These are phyloP conservation scores for Lordiphosa fenestrarum DNA, from an alignment of 2,888 invertebrate genomes.

Conservation along the genomic window DNA sequence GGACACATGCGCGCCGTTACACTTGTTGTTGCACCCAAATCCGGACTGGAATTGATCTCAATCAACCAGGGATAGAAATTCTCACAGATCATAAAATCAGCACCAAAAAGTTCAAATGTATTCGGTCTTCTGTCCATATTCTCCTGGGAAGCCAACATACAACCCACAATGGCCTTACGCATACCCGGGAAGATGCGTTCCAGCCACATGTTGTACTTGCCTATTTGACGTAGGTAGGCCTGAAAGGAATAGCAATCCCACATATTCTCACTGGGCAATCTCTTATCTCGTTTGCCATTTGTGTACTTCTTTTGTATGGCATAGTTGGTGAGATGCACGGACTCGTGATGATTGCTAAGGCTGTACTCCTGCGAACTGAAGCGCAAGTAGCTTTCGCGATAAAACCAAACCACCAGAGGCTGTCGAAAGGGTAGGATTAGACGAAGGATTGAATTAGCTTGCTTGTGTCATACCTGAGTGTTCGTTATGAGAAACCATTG, in stretches of 20 bases:
- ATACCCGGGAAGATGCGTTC: constrained; percentile 93
- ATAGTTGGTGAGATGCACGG: constrained; percentile 95
- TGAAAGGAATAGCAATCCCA: constrained; percentile 94
- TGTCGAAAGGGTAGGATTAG: constrained; percentile 79
- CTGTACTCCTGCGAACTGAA: constrained; percentile 95
- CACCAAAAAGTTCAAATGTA: constrained; percentile 96
- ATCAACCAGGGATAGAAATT: constrained; percentile 94
- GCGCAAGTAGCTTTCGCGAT: constrained; percentile 94
- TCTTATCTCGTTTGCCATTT: constrained; percentile 85
- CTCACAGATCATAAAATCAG: constrained; percentile 96
- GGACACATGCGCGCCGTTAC: constrained; percentile 93
- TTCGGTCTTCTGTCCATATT: constrained; percentile 89
- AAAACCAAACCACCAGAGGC: constrained; percentile 95
- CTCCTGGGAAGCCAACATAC: constrained; percentile 93
- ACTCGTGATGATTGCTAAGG: constrained; percentile 93
- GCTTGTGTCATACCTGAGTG: constrained; percentile 79
- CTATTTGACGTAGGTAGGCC: constrained; percentile 82
- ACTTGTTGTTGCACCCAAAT: constrained; percentile 93
- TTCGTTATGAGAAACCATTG: constrained; percentile 97
- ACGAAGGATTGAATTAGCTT: neutral
- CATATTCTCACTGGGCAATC: constrained; percentile 95
- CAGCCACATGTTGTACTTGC: constrained; percentile 90
- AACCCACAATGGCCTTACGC: constrained; percentile 87
- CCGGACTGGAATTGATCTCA: constrained; percentile 96
- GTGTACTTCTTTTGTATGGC: constrained; percentile 95